Evolutionary conservation across 1,140 invertebrate species (phyloP).

Genomic region (Drosophila busckii): DNA sequence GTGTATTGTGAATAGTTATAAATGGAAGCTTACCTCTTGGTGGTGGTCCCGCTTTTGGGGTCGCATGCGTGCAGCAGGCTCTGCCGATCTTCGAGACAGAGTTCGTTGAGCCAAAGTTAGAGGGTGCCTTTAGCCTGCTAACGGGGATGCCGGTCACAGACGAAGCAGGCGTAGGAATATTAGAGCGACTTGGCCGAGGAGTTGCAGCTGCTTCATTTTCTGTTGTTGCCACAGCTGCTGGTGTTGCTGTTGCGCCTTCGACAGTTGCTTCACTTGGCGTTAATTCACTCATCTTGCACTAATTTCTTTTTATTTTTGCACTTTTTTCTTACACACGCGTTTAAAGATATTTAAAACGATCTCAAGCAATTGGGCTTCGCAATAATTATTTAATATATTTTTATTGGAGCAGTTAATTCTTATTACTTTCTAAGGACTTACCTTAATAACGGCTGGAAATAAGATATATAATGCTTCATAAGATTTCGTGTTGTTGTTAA

Average conservation of each 20-base stretch:
- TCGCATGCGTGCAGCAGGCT: slow-evolving; percentile 57
- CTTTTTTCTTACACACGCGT: slow-evolving; percentile 52
- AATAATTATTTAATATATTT: slow-evolving; percentile 1
- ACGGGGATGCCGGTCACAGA: slow-evolving; percentile 53
- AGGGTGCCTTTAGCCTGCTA: slow-evolving; percentile 52
- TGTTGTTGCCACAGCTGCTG: slow-evolving; percentile 1
- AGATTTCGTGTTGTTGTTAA: slow-evolving; percentile 14
- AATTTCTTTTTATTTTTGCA: slow-evolving; percentile 7
- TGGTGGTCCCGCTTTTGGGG: slow-evolving; percentile 66
- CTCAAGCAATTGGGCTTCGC: slow-evolving; percentile 22
- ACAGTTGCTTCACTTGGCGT: slow-evolving; percentile 5
- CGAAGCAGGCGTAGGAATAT: slow-evolving; percentile 53
- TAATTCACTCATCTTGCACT: slow-evolving; percentile 53
- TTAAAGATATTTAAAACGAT: slow-evolving; percentile 34
- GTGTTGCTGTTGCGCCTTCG: slow-evolving; percentile 15
- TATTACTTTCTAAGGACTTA: slow-evolving; percentile 51
- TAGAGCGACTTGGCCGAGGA: slow-evolving; percentile 24
- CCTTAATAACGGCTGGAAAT: slow-evolving; percentile 25
- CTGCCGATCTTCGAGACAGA: slow-evolving; percentile 69
- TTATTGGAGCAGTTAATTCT: slow-evolving; percentile 14
- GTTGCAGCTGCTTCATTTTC: slow-evolving; percentile 6
- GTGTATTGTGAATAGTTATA: too few species aligned
- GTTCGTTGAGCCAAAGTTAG: slow-evolving; percentile 44
- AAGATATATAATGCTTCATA: background rate
- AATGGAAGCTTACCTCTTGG: slow-evolving; percentile 60